These are phyloP conservation scores for Drosophila quinaria DNA, from an alignment of 2,888 invertebrate genomes.

Conservation along the genomic window DNA sequence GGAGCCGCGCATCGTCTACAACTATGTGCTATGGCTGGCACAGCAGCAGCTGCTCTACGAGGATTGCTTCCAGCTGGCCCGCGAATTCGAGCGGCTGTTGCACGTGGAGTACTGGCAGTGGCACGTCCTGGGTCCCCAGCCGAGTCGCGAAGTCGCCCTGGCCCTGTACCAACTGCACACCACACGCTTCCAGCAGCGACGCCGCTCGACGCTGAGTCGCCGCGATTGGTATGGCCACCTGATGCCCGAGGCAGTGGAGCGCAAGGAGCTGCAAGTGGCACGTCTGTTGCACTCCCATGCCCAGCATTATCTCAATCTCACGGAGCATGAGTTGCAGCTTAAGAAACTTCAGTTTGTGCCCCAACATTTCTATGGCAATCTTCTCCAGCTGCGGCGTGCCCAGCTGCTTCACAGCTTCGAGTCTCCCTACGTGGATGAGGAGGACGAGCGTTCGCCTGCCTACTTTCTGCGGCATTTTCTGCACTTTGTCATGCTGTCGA, in stretches of 20 bases:
- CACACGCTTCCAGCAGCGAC: constrained; percentile 80
- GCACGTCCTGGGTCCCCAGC: constrained; percentile 64
- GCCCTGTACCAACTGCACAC: constrained; percentile 81
- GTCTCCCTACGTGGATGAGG: constrained; percentile 71
- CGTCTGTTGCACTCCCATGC: constrained; percentile 75
- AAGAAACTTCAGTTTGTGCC: constrained; percentile 29
- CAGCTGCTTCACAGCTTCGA: constrained; percentile 65
- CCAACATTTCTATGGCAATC: constrained; percentile 65
- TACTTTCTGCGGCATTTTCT: constrained; percentile 82
- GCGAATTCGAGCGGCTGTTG: constrained; percentile 79
- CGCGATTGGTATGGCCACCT: constrained; percentile 78
- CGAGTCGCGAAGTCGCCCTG: constrained; percentile 78
- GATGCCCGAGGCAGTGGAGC: constrained; percentile 62
- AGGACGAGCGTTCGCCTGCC: constrained; percentile 76
- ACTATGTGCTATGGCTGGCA: constrained; percentile 83
- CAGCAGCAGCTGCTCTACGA: constrained; percentile 58
- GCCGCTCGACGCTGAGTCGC: constrained; percentile 60
- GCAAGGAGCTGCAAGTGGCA: constrained; percentile 79
- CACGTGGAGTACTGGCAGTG: constrained; percentile 83
- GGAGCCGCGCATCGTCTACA: constrained; percentile 77
- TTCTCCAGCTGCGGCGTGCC: constrained; percentile 66
- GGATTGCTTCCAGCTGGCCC: constrained; percentile 72
- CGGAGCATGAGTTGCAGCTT: constrained; percentile 55
- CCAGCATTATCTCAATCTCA: constrained; percentile 66
- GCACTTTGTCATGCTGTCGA: constrained; percentile 73